These are phyloP conservation scores for Spilosoma lubricipeda DNA, from an alignment of 2,888 invertebrate species.

Conservation along the genomic window DNA sequence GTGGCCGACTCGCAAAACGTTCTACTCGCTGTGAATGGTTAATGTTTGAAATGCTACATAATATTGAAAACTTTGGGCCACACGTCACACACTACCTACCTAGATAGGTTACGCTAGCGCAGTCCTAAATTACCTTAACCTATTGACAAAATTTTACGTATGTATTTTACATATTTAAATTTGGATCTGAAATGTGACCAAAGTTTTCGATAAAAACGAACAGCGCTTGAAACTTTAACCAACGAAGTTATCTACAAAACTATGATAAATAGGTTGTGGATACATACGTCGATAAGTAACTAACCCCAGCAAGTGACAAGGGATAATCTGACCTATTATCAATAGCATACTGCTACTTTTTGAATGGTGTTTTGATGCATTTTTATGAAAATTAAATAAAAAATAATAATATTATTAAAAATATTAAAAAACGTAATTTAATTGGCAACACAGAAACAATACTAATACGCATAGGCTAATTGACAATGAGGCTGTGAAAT, in stretches of 20 bases:
- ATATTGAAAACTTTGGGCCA: constrained; percentile 27
- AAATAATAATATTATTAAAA: constrained; percentile 61
- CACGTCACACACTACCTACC: constrained; percentile 33
- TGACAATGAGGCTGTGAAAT: constrained; percentile 86
- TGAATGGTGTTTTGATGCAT: constrained; percentile 85
- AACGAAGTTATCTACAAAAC: constrained; percentile 62
- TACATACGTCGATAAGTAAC: constrained; percentile 61
- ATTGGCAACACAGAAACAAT: constrained; percentile 86
- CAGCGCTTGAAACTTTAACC: constrained; percentile 57
- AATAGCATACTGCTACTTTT: constrained; percentile 85
- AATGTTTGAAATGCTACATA: constrained; percentile 37
- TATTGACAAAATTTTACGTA: constrained; percentile 7
- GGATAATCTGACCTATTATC: constrained; percentile 79
- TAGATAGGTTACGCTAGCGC: constrained; percentile 42
- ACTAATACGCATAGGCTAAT: constrained; percentile 87
- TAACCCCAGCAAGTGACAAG: constrained; percentile 79
- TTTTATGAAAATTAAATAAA: constrained; percentile 72
- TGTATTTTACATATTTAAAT: constrained; percentile 19
- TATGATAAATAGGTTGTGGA: constrained; percentile 67
- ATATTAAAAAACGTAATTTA: constrained; percentile 73
- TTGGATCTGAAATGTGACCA: constrained; percentile 29
- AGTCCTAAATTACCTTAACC: constrained; percentile 29
- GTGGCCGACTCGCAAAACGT: constrained; percentile 77
- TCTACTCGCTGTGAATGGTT: constrained; percentile 68
- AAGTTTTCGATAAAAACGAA: constrained; percentile 8